Base-by-base conservation (phyloP, 2,888 invertebrate genomes). In the Drosophila crucigera region DNA sequence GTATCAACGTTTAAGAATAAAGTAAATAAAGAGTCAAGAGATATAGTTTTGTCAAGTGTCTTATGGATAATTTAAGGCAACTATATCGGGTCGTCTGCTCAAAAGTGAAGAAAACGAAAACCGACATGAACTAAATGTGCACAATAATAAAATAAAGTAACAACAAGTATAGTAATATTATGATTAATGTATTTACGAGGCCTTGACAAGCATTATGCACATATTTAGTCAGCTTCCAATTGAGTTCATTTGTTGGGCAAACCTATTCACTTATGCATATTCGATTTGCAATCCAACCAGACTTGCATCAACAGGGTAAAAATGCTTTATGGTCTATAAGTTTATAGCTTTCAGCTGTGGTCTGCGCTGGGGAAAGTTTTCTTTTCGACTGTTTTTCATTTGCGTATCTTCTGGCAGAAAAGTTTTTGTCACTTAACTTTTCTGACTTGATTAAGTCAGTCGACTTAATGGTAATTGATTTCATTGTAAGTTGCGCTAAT, bases 361-460 rank as follows among this genome's bases (percentile, higher is more conserved):
- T 58, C 68, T 60, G 50, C 55, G 56, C 43, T 62, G 76, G n/a
- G 31, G 3, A 2, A 43, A 58, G 43, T 43, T 58, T 43, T 64
- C 39, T 6, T 31, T 49, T 25, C 10, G 6, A 22, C 37, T 11
- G 55, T 28, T 31, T 30, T 49, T 16, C 9, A 16, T 47, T 47
- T 47, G n/a, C n/a, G 49, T 58, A 9, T 16, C 0, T 30, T 14
- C 9, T 5, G 19, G 39, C 10, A 50, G 41, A 56, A 80, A 88
- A 82, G 73, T 86, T 86, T 75, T 73, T 83, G 82, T 88, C 85
- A 73, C 83, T 76, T 75, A 88, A 86, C 85, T 88, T 86, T 88
- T 71, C 73, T 78, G 80, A 88, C 82, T 86, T 82, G 83, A 85
- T 86, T 85, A 88, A 82, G 78, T 78, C 64, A 78, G 78, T 83